Percentiles rank a stretch among this genome's conserved stretches.
These are phyloP conservation scores for Tympanoctomys barrerae DNA, from an alignment of 2,797 vertebrate genomes.

Conservation along the genomic window DNA sequence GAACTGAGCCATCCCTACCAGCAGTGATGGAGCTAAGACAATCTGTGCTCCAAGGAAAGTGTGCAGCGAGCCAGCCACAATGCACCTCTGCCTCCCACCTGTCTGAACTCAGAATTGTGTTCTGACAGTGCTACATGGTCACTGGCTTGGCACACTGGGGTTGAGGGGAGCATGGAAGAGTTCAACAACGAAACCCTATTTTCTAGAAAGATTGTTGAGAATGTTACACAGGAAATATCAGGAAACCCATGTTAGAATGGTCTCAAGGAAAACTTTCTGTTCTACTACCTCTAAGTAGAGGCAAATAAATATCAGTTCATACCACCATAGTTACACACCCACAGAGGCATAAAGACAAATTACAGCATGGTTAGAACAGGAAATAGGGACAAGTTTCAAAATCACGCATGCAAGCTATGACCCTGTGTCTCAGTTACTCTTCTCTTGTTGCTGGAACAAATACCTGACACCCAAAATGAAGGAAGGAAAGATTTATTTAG, in stretches of 20 bases:
- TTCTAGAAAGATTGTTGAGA: slow-evolving; percentile 55
- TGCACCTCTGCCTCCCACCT: background rate
- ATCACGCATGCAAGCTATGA: accelerated
- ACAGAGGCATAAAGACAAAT: background rate
- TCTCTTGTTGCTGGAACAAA: too few relatives aligned
- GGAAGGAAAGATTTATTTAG: too few relatives aligned
- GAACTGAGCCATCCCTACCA: background rate
- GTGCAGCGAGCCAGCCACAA: background rate
- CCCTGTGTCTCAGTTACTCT: background rate
- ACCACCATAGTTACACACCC: background rate
- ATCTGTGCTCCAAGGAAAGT: background rate
- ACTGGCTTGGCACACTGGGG: background rate
- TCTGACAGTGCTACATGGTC: background rate
- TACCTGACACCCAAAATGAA: too few relatives aligned
- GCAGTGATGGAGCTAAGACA: background rate
- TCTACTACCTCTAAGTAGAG: background rate
- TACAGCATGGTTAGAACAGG: background rate
- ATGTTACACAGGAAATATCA: slow-evolving; percentile 36
- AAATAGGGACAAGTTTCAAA: background rate
- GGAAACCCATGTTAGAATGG: background rate
- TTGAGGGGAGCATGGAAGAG: background rate
- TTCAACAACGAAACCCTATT: slow-evolving; percentile 7
- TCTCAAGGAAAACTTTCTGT: background rate
- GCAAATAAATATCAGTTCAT: slow-evolving; percentile 26
- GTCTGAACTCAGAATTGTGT: background rate